phyloP scores from a whole-genome alignment of 2,888 invertebrate genomes.

The Melinaea menophilus region DNA sequence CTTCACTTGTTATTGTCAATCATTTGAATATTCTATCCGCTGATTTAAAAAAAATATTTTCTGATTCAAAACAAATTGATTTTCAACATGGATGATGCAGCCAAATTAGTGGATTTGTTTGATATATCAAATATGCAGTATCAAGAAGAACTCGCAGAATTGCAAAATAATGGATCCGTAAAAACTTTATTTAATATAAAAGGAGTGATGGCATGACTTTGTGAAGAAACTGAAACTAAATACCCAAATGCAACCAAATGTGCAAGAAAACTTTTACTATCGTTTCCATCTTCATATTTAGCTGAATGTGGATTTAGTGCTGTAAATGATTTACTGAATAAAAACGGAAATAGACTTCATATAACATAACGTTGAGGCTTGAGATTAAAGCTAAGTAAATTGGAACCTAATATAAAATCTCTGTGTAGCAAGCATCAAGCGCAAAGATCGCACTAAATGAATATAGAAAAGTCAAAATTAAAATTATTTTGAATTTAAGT shows the following conservation, averaged over 20 bases:
- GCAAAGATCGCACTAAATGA: constrained; percentile 24
- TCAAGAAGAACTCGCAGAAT: constrained; percentile 20
- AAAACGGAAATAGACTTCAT: constrained; percentile 18
- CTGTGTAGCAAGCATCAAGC: constrained; percentile 22
- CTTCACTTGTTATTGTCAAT: no score
- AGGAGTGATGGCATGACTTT: constrained; percentile 18
- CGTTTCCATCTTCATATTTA: constrained; percentile 23
- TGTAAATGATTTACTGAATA: constrained; percentile 24
- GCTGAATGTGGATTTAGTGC: constrained; percentile 24
- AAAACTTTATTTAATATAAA: constrained; percentile 26
- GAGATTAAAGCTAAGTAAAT: constrained; percentile 22
- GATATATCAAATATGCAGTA: constrained; percentile 13
- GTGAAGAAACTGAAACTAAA: constrained; percentile 16
- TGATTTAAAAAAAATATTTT: no score
- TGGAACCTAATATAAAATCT: constrained; percentile 26
- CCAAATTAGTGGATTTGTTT: no score
- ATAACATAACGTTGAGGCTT: constrained; percentile 19
- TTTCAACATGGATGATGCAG: no score
- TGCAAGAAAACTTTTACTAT: constrained; percentile 18
- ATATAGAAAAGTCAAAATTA: constrained; percentile 17
- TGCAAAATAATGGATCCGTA: constrained; percentile 21
- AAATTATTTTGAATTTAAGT: constrained; percentile 26
- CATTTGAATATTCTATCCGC: no score
- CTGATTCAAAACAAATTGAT: no score
- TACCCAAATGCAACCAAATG: constrained; percentile 16